Evolutionary conservation across 2,113 vertebrate genomes (phyloP), one percentile per base, ranked within the genome.

Genomic region (Erythrocebus patas): DNA sequence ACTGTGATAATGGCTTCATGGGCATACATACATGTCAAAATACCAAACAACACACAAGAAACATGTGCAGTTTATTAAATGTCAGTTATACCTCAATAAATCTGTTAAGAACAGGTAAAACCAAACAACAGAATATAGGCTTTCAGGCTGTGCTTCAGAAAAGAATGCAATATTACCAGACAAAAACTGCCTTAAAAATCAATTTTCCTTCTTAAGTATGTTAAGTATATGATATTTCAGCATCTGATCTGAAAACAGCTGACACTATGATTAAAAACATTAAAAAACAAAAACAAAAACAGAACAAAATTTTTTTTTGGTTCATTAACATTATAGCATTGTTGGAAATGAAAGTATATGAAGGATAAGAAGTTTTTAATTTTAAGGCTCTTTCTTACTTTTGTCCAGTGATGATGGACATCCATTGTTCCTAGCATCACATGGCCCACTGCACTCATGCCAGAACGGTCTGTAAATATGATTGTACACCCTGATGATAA

Each of bases 381-480:
- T 50, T 20, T 35, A 30, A 50, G 45, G 88, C 18, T 18, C 76
- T 83, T 75, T 78, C 97, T 99, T 99, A 99, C 99, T 98, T 99
- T 99, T 32, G 98, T 99, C 99, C 99, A 99, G 96, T 99, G 99
- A 72, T 99, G 99, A 95, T 99, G 99, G 95, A 99, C 99, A 73
- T 99, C 99, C 99, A 99, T 99, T 76, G 99, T 99, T 97, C 99
- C 99, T 91, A 99, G 98, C 99, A 99, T 99, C 70, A 99, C 98
- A 25, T 99, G 99, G 80, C 99, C 99, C 32, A 98, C 98, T 1
- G 99, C 99, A 38, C 99, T 99, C 99, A 99, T 98, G 59, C 99
- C 99, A 0, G 99, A 99, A 57, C 99, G 99, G 98, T 99, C 99
- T 90, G 99, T 99, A 92, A 99, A 99, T 72, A 99, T 93, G 61